Evolutionary conservation across 2,797 vertebrate species (phyloP), one percentile per base, ranked within the genome.

Genomic region (Astyanax mexicanus): DNA sequence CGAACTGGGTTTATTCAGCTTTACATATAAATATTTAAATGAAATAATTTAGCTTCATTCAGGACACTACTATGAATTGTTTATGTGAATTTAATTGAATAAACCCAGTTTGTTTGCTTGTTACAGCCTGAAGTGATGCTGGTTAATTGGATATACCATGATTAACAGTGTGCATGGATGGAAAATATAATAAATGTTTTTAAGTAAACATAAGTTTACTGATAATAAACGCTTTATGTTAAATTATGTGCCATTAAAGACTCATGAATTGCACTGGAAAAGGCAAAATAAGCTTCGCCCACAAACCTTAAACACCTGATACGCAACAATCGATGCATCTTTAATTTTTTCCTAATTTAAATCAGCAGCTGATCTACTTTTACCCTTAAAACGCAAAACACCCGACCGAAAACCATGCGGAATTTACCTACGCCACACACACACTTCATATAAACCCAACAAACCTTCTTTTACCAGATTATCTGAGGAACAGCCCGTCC

Each of bases 241-340:
- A n/a, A n/a, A 25, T 52, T 75, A 78, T 83, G 75, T 75, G 78
- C 78, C 75, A 35, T 40, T 23, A 37, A 52, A 58, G 45, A 29
- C 27, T 27, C 60, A 10, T 25, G 67, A 47, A 52, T 69, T 38
- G 72, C 55, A 69, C 15, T 70, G 3, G 23, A 29, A 66, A 45
- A 11, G 44, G 23, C 19, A 69, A 37, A 38, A 21, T 27, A 17
- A 47, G 29, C 42, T 32, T 13, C 13, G n/a, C 45, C 4, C 19
- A 10, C 9, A n/a, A n/a, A n/a, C n/a, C n/a, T n/a, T n/a, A n/a
- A n/a, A n/a, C n/a, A n/a, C n/a, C n/a, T n/a, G n/a, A n/a, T n/a
- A n/a, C n/a, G n/a, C n/a, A n/a, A n/a, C n/a, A n/a, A n/a, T 51
- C 17, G 64, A 27, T 61, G 11, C 12, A 62, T 19, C 13, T 32